Conservation (phyloP, 2,797 vertebrate genomes). For the Myotis daubentonii region DNA sequence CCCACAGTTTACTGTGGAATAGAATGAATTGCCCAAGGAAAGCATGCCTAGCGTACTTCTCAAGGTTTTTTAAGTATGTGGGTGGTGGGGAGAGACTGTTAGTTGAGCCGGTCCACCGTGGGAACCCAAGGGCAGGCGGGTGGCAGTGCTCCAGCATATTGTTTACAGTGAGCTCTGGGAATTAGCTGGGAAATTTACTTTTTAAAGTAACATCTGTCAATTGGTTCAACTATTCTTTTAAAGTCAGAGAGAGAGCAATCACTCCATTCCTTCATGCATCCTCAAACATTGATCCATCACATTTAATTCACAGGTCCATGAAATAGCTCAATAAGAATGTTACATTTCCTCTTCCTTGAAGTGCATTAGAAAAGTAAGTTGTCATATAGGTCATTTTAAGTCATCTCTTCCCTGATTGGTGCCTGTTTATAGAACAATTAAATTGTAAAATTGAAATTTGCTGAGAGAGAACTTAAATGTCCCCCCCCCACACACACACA, state of each 20-base stretch:
- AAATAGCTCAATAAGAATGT: neutral
- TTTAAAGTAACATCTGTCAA: neutral
- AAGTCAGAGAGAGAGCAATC: neutral
- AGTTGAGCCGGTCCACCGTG: neutral
- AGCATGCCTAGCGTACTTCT: neutral
- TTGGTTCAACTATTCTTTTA: neutral
- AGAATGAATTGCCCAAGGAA: neutral
- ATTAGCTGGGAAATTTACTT: neutral
- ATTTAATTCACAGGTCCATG: neutral
- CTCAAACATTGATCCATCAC: neutral
- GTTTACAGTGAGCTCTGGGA: neutral
- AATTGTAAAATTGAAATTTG: neutral
- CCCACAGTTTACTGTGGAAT: neutral
- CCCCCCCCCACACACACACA: no score
- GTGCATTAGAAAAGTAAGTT: neutral
- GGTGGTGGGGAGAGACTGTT: neutral
- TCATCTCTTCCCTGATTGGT: neutral
- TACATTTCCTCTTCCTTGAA: neutral
- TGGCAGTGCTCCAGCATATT: neutral
- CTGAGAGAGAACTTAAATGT: neutral
- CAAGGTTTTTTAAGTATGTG: neutral
- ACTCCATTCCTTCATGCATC: neutral
- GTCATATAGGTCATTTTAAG: neutral
- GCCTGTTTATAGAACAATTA: conserved; percentile 4
- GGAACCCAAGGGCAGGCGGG: neutral